These are phyloP conservation scores for Crossocerus cetratus DNA, from an alignment of 2,888 invertebrate species.

Conservation along the genomic window DNA sequence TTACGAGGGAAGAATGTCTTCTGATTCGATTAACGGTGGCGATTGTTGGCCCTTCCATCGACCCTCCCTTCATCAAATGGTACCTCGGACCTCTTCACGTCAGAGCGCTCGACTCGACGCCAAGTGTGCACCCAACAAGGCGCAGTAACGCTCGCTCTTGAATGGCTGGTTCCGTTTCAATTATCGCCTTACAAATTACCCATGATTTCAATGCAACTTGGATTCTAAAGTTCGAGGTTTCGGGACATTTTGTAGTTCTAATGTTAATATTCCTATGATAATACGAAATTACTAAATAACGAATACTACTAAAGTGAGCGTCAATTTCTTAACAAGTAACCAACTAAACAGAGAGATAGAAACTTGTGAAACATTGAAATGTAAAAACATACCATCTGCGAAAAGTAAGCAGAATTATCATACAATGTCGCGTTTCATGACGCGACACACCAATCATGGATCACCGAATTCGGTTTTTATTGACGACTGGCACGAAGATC, in stretches of 20 bases:
- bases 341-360: too few relatives aligned
- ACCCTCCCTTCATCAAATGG: not conserved
- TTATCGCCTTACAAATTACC: not conserved
- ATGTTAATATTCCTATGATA: too few relatives aligned
- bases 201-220: not conserved
- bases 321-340: too few relatives aligned
- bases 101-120: not conserved
- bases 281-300: too few relatives aligned
- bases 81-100: not conserved
- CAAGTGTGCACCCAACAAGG: not conserved
- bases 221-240: not conserved
- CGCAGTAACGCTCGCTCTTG: not conserved
- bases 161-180: not conserved
- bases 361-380: too few relatives aligned
- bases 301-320: too few relatives aligned
- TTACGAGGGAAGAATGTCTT: slow-evolving; percentile 54
- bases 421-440: not conserved
- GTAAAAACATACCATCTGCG: too few relatives aligned
- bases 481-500: slow-evolving; percentile 69
- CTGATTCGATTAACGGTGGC: slow-evolving; percentile 53
- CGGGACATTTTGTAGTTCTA: not conserved
- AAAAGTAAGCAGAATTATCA: not conserved
- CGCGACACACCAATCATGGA: not conserved
- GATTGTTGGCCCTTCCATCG: slow-evolving; percentile 38
- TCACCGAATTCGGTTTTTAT: slow-evolving; percentile 16